Conservation (phyloP, 2,113 vertebrate genomes). For the Gopherus evgoodei region DNA sequence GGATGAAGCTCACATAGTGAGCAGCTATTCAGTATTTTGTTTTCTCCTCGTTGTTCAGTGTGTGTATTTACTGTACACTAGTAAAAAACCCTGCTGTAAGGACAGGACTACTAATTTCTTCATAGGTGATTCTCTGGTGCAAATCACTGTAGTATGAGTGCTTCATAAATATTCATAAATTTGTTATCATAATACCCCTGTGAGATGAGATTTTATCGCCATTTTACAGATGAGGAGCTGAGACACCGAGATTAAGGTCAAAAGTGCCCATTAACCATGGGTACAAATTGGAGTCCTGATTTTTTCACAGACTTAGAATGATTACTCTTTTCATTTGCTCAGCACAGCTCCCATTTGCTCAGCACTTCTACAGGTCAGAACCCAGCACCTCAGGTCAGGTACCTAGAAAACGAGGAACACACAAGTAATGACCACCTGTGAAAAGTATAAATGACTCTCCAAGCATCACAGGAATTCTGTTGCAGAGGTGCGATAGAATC, state of each 20-base stretch:
- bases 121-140: conserved; percentile 10
- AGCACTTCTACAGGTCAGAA: background rate
- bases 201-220: conserved; percentile 46
- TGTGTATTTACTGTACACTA: conserved; percentile 38
- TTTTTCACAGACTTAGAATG: background rate
- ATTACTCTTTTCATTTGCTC: background rate
- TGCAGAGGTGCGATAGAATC: background rate
- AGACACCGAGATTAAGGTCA: conserved; percentile 8
- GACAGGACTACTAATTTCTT: conserved; percentile 55
- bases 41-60: background rate
- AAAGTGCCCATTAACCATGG: conserved; percentile 6
- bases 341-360: background rate
- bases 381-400: fast-evolving
- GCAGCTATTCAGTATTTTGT: conserved; percentile 13
- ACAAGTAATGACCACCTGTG: background rate
- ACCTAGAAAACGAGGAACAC: background rate
- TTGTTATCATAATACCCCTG: conserved; percentile 35
- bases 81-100: conserved; percentile 50
- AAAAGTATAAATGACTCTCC: background rate
- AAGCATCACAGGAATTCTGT: background rate
- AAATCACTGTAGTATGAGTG: background rate
- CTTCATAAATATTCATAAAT: conserved; percentile 59
- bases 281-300: background rate
- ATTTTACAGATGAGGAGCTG: conserved; percentile 22
- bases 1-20: background rate